Conservation (phyloP, 2,113 vertebrate genomes). For the Himantopus leucocephalus region DNA sequence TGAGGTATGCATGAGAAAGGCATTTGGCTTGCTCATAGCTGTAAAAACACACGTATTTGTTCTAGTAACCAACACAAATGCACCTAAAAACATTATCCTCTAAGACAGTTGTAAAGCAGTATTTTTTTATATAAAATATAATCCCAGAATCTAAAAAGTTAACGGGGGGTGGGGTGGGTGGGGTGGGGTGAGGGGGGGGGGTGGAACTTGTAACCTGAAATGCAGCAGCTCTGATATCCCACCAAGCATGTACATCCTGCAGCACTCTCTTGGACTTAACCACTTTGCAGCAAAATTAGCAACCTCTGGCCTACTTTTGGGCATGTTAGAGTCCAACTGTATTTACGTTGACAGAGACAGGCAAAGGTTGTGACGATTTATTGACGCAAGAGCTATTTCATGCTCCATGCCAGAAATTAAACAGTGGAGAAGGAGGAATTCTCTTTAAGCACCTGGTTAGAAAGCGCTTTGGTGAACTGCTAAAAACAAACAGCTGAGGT, state of each 20-base stretch:
- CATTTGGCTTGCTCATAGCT: background rate
- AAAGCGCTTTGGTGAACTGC: background rate
- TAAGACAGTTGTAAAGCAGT: background rate
- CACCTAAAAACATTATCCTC: background rate
- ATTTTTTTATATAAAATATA: background rate
- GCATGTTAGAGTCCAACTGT: constrained; percentile 37
- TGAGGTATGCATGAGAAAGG: background rate
- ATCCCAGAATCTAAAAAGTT: background rate
- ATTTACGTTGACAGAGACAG: constrained; percentile 70
- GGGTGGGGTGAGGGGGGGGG: accelerated
- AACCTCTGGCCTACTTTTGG: constrained; percentile 52
- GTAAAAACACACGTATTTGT: background rate
- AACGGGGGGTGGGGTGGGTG: too few relatives aligned
- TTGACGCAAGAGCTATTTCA: constrained; percentile 74
- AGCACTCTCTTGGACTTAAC: background rate
- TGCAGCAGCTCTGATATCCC: background rate
- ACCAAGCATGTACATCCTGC: background rate
- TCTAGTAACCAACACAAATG: background rate
- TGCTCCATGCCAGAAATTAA: constrained; percentile 69
- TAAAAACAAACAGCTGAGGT: constrained; percentile 14
- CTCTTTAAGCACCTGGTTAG: constrained; percentile 57
- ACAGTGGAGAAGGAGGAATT: constrained; percentile 64
- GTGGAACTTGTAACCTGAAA: background rate
- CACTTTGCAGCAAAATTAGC: background rate
- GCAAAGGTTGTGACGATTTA: constrained; percentile 69